Percentiles rank a stretch among this genome's conserved stretches.
Evolutionary conservation across 2,113 vertebrate species (phyloP).

Genomic region (Tragelaphus strepsiceros): DNA sequence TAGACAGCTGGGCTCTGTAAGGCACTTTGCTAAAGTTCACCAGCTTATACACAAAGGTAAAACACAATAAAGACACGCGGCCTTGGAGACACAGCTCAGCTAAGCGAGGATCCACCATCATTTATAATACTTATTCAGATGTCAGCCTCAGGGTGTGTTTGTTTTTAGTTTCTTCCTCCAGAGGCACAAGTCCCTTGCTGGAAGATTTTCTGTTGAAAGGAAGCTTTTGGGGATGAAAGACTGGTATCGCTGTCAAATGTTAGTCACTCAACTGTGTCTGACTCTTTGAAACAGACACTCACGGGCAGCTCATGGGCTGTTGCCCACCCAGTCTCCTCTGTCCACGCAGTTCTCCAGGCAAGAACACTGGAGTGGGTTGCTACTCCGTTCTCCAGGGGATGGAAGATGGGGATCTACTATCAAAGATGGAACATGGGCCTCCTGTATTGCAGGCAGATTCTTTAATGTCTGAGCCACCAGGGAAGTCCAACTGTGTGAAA

Average conservation of each 20-base stretch:
- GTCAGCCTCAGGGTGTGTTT: background rate
- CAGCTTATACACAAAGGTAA: accelerated
- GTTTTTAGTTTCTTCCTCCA: background rate
- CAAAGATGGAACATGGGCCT: background rate
- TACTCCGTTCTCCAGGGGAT: background rate
- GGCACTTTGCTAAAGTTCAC: background rate
- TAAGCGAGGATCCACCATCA: accelerated
- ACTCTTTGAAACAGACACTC: background rate
- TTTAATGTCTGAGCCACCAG: background rate
- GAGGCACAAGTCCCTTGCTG: background rate
- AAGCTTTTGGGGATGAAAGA: background rate
- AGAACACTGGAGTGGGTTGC: background rate
- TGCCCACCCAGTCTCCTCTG: background rate
- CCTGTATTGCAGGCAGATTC: background rate
- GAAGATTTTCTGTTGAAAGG: background rate
- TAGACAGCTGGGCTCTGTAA: background rate
- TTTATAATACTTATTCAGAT: accelerated
- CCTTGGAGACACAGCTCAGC: background rate
- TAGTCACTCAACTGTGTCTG: background rate
- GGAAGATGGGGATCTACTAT: too few relatives aligned
- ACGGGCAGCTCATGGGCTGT: background rate
- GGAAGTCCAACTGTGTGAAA: background rate
- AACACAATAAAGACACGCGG: accelerated
- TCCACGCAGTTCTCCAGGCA: background rate
- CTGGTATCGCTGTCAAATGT: accelerated